Percentiles rank a stretch among this genome's conserved stretches.
These are phyloP conservation scores for Anoplius nigerrimus DNA, from an alignment of 2,888 invertebrate species.

Conservation along the genomic window DNA sequence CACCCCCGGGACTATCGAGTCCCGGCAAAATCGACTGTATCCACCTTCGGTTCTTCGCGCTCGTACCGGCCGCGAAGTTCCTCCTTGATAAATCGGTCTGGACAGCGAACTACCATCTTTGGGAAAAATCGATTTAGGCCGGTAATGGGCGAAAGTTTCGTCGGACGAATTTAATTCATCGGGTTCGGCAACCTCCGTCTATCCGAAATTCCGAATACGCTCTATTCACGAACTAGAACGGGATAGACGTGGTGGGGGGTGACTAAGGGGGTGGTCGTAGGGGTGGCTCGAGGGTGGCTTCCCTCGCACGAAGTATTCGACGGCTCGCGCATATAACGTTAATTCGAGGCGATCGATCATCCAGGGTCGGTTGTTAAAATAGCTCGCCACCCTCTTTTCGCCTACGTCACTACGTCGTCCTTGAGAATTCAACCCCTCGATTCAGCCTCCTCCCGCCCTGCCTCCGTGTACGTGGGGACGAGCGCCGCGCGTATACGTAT, in stretches of 20 bases:
- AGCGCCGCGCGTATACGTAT: slow-evolving; percentile 6
- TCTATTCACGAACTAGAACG: no score
- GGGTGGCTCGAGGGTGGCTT: not conserved
- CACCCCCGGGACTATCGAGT: no score
- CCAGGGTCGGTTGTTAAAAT: slow-evolving; percentile 52
- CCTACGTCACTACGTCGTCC: slow-evolving; percentile 49
- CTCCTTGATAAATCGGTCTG: no score
- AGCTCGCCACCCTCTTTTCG: slow-evolving; percentile 40
- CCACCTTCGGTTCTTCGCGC: no score
- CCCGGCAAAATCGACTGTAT: no score
- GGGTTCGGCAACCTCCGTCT: slow-evolving; percentile 48
- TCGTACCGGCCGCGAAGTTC: no score
- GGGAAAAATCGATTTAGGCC: slow-evolving; percentile 44
- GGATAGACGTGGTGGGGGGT: no score
- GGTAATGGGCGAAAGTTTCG: slow-evolving; percentile 37
- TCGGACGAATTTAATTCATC: slow-evolving; percentile 39
- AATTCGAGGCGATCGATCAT: slow-evolving; percentile 50
- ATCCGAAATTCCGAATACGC: slow-evolving; percentile 40
- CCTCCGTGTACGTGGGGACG: slow-evolving; percentile 13
- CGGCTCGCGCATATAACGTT: slow-evolving; percentile 19
- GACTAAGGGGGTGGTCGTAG: no score
- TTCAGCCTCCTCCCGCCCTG: slow-evolving; percentile 15
- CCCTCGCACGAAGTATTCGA: slow-evolving; percentile 28
- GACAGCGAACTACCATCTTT: no score
- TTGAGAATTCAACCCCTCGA: slow-evolving; percentile 45